Evolutionary conservation across 23 tunicate species (phyloP), one percentile per base, ranked within the genome.

Genomic region (Phallusia fumigata): DNA sequence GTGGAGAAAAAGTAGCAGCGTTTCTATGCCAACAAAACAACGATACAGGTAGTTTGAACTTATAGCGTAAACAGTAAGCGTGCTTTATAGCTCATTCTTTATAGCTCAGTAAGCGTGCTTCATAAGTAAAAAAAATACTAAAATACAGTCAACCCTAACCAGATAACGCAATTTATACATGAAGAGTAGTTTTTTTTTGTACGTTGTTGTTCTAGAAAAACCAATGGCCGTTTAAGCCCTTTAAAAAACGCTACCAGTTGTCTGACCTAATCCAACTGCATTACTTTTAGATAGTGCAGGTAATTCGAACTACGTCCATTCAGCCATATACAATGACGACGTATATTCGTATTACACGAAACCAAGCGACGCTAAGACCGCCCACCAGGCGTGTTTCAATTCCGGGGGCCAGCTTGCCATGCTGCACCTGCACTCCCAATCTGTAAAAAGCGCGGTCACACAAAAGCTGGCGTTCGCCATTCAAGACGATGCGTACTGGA

Each of bases 1-100:
- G 77, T 74, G 77, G 77, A 33, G 40, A 74, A 33, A 33, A 74
- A 74, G 40, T 32, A 0, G 77, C 40, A 33, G 34, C 40, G 40
- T 74, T 74, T 74, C 22, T 74, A 19, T 74, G 77, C 35, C 40
- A 74, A 33, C 36, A 31, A 24, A 30, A 31, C 26, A 30, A 69
- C 16, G 24, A 69, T 21, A 18, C 58, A 51, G 58, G 58, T 51
- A 18, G 18, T 51, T 51, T 51, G 58, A 51, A 51, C 18, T 18
- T 51, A 13, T 18, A 13, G 15, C 18, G 18, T 51, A 51, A 18
- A 51, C 15, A 15, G 58, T 51, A 51, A 51, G 18, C 58, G 15
- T 51, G 58, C 18, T 15, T 13, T 13, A 51, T 15, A 51, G 58
- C 18, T 51, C n/a, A n/a, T n/a, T n/a, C n/a, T n/a, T n/a, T n/a